A percentile compares a stretch with the other conserved stretches of the same genome.
phyloP scores from a whole-genome alignment of 1,140 invertebrate species.

The Penaeus japonicus region DNA sequence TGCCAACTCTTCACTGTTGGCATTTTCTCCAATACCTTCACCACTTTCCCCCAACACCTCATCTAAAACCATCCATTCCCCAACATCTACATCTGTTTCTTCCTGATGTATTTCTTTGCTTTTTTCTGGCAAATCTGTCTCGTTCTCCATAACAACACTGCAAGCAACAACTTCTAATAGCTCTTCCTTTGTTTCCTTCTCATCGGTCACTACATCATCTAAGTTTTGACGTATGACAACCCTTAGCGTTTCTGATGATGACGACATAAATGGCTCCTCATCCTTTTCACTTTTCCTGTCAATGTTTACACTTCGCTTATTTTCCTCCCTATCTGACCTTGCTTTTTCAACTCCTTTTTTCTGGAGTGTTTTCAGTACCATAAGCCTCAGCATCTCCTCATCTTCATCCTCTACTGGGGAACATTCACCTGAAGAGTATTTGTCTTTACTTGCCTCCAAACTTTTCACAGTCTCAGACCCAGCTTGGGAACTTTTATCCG shows the following conservation, averaged over 20 bases:
- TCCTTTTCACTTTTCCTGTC: neutral
- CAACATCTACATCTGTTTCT: neutral
- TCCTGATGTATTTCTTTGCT: neutral
- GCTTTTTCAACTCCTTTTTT: neutral
- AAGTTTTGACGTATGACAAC: neutral
- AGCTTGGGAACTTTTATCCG: neutral
- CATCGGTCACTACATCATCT: neutral
- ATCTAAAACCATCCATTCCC: slow-evolving; percentile 43
- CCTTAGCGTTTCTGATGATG: neutral
- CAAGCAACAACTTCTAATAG: too few species aligned
- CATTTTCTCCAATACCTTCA: neutral
- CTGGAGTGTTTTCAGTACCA: slow-evolving; percentile 16
- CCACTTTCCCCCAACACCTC: slow-evolving; percentile 15
- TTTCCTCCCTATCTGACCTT: neutral
- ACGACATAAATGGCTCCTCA: neutral
- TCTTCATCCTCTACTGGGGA: slow-evolving; percentile 23
- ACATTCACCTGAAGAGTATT: neutral
- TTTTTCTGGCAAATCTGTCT: neutral
- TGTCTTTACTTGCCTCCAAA: neutral
- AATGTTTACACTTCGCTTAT: neutral
- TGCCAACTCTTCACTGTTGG: neutral
- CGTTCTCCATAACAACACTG: too few species aligned
- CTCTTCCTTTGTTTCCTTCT: neutral
- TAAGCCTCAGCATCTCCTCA: slow-evolving; percentile 34
- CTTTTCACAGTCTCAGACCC: neutral